Evolutionary conservation across 2,113 vertebrate genomes (phyloP), one percentile per base, ranked within the genome.

Genomic region (Tychaedon coryphoeus): DNA sequence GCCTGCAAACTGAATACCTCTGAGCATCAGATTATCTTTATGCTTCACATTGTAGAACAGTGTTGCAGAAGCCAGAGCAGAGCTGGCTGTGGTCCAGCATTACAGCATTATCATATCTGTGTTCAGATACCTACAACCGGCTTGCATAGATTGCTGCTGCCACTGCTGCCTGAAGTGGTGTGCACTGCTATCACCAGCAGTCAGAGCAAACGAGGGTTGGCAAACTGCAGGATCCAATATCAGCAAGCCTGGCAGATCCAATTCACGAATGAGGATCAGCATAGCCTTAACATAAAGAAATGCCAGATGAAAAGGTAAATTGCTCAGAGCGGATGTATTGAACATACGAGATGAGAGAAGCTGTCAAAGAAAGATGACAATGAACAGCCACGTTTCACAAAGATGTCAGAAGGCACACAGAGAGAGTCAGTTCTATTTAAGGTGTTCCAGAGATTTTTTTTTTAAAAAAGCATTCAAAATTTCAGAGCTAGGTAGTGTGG

Each of bases 341-440:
- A 92, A 95, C 5, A 12, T 8, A 85, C 2, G 19, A 83, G 91
- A 92, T 93, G 66, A 94, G 93, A 95, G 74, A 75, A 91, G 42
- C 83, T 97, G 89, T 91, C 77, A 92, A 82, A 91, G 47, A 69
- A 74, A 54, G 70, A 86, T 71, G 88, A 93, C 84, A 95, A 54
- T 67, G 85, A 95, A 89, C 78, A 86, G 58, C 51, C 57, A 69
- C 13, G 4, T 67, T 73, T 90, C 62, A 76, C 71, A 66, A 76
- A 77, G 64, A 61, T 96, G 67, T 93, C 88, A 94, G 81, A 77
- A 92, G 84, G 62, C 67, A 60, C 56, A 42, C 1, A 12, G 69
- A 88, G 42, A 73, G 26, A 83, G 34, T 85, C 58, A 48, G 64
- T 76, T 93, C 9, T 2, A 54, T 79, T 85, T 82, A 82, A 92